phyloP scores from a whole-genome alignment of 2,113 vertebrate species.

The Alaudala cheleensis region DNA sequence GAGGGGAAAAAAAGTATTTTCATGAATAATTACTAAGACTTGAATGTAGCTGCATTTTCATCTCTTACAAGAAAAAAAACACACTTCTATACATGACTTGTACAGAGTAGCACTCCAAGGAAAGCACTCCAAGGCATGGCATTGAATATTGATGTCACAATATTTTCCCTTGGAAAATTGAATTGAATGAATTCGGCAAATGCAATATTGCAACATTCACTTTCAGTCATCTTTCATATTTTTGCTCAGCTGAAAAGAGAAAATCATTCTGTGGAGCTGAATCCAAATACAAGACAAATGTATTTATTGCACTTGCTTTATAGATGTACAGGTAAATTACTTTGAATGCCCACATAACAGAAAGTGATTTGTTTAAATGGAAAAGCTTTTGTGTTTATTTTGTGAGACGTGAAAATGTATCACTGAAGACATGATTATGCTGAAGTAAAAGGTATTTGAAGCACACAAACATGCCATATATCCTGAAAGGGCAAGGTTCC shows the following conservation, averaged over 20 bases:
- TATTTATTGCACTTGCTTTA: slow-evolving; percentile 3
- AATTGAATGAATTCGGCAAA: neutral
- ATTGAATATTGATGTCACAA: neutral
- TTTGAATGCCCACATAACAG: neutral
- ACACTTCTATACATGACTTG: neutral
- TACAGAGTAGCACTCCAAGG: neutral
- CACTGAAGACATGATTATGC: neutral
- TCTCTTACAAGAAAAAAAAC: neutral
- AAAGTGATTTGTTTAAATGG: neutral
- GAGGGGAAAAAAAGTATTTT: neutral
- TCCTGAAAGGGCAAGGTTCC: neutral
- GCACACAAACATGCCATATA: neutral
- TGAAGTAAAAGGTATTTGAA: neutral
- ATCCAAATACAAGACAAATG: neutral
- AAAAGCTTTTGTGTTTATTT: neutral
- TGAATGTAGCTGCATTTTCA: neutral
- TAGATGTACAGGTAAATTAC: neutral
- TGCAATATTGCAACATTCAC: neutral
- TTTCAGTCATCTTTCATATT: neutral
- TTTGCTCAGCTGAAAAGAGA: neutral
- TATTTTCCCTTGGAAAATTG: slow-evolving; percentile 18
- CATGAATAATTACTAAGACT: neutral
- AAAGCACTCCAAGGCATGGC: neutral
- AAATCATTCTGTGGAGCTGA: neutral
- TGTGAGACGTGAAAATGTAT: neutral